Percentiles rank a stretch among this genome's conserved stretches.
Evolutionary conservation across 2,797 vertebrate species (phyloP).

Genomic region (Pempheris klunzingeri): DNA sequence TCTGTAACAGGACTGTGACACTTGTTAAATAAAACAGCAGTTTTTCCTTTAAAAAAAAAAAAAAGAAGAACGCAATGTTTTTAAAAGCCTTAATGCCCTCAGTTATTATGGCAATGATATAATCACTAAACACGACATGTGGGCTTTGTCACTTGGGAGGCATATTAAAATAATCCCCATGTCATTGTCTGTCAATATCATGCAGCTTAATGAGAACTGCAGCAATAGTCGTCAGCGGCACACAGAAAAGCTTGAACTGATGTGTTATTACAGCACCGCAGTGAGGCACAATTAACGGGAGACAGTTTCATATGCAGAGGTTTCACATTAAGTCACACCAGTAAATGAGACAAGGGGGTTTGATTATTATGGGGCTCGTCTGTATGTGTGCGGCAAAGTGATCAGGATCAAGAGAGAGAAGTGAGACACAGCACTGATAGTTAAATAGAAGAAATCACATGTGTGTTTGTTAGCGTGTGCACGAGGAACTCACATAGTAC

Average conservation of each 20-base stretch:
- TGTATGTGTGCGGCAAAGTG: slow-evolving; percentile 3
- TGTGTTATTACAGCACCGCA: slow-evolving; percentile 15
- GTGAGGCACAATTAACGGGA: slow-evolving; percentile 42
- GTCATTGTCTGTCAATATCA: slow-evolving; percentile 48
- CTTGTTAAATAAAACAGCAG: background rate
- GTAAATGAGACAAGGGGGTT: slow-evolving; percentile 13
- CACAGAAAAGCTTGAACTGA: slow-evolving; percentile 42
- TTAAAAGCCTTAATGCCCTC: slow-evolving; percentile 22
- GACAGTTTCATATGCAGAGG: slow-evolving; percentile 19
- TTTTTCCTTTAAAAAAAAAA: background rate
- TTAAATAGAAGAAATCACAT: slow-evolving; percentile 20
- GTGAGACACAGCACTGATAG: slow-evolving; percentile 13
- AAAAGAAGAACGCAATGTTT: background rate
- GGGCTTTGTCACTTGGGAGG: slow-evolving; percentile 62
- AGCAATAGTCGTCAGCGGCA: slow-evolving; percentile 38
- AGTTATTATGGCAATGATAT: slow-evolving; percentile 51
- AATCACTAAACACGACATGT: slow-evolving; percentile 53
- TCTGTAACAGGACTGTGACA: background rate
- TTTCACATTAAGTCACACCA: slow-evolving; percentile 36
- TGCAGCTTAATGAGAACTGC: slow-evolving; percentile 52
- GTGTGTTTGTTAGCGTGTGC: slow-evolving; percentile 10
- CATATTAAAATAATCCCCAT: slow-evolving; percentile 64
- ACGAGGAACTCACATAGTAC: slow-evolving; percentile 93
- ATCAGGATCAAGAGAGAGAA: background rate
- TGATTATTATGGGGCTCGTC: slow-evolving; percentile 16